Evolutionary conservation across 92 coral and sea anemone species (phyloP), one percentile per base, ranked within the genome.

Genomic region (Paragorgia papillata): DNA sequence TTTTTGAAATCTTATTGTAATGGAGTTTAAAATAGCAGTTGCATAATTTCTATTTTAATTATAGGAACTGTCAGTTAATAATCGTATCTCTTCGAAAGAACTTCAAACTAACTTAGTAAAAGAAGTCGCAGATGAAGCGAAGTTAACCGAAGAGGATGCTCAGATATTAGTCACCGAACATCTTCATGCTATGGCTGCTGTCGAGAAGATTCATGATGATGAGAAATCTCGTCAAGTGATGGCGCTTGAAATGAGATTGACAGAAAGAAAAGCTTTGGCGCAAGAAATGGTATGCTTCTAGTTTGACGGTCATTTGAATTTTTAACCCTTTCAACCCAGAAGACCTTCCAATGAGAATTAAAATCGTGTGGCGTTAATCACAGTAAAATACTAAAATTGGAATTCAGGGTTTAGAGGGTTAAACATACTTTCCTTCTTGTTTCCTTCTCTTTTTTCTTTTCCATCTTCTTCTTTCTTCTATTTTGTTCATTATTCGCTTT

Each of bases 211-310:
- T 40, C 87, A 88, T 48, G 99, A 89, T 30, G 99, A 91, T 27
- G 97, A 95, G 82, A 92, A 85, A 58, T 68, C 96, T 5, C 87
- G 90, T 56, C 92, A 94, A 43, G 86, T 85, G 6, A 89, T 95
- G 87, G 96, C 97, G 21, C 84, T 95, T 39, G 99, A 91, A 57
- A 95, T 89, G 92, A 91, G 97, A 57, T 86, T 91, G 22, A 92
- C 91, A 2, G 97, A 95, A 65, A 83, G 99, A 39, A 78, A 88
- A 27, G 99, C 97, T 1, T 24, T 95, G 66, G 99, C 90, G 0
- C 79, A 81, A 25, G 86, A 88, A 68, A 91, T 91, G 82, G 99
- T 64, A 57, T 20, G 27, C 3, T 19, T 26, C 37, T 24, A 14
- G 64, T n/a, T 40, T 30, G 46, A 8, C 29, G 0, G 43, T 37